These are phyloP conservation scores for Lamellibrachia luymesi DNA, from an alignment of 1,140 invertebrate species.

Conservation along the genomic window DNA sequence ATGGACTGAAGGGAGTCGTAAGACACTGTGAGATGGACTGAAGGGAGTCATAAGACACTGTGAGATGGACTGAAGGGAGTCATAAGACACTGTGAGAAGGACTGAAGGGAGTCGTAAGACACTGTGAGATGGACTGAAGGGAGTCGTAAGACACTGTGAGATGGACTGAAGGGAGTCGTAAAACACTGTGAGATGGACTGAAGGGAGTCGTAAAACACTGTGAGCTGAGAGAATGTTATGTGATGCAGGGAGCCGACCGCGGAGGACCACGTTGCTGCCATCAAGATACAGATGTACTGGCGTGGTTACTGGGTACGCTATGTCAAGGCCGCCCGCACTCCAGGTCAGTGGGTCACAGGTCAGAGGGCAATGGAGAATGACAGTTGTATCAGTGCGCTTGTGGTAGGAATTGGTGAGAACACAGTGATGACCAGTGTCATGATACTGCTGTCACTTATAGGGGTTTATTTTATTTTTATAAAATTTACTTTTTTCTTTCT, in stretches of 20 bases:
- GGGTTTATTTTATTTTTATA: no score
- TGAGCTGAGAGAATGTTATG: neutral
- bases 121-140: no score
- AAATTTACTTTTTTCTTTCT: no score
- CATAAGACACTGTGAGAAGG: no score
- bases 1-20: no score
- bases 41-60: no score
- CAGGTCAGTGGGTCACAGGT: constrained; percentile 32
- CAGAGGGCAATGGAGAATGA: neutral
- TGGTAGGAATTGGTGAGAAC: neutral
- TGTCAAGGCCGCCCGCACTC: constrained; percentile 39
- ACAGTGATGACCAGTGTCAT: neutral
- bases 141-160: no score
- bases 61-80: no score
- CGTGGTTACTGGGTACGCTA: constrained; percentile 47
- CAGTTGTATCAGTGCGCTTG: neutral
- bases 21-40: no score
- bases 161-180: no score
- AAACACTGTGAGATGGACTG: no score
- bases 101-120: no score
- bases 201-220: neutral
- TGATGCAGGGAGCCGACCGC: constrained; percentile 43
- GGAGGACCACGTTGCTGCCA: constrained; percentile 48
- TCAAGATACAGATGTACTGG: constrained; percentile 52
- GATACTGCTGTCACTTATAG: neutral